Conservation (phyloP, 2,888 invertebrate species). For the Drosophila formosana region DNA sequence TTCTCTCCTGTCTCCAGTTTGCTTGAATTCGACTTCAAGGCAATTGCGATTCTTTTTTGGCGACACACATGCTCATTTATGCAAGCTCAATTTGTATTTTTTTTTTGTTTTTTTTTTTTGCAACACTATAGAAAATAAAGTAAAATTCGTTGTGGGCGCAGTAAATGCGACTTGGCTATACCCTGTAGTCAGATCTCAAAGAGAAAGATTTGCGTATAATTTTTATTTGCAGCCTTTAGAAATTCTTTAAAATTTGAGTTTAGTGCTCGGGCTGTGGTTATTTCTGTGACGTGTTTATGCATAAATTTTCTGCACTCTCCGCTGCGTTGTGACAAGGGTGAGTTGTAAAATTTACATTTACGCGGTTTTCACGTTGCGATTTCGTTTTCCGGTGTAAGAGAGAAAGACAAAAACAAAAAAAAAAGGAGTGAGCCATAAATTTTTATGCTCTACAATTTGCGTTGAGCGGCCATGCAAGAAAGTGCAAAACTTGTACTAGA, state of each 20-base stretch:
- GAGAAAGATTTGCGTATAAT: not conserved
- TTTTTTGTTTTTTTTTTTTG: not conserved
- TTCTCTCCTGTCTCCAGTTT: constrained; percentile 20
- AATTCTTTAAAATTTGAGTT: not conserved
- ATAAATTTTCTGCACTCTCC: constrained; percentile 21
- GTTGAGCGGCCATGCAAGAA: constrained; percentile 6
- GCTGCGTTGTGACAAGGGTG: constrained; percentile 17
- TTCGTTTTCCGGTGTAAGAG: constrained; percentile 17
- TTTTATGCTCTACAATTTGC: not conserved
- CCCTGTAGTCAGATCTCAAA: not conserved
- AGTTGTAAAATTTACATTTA: constrained; percentile 64
- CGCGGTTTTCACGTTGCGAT: constrained; percentile 39
- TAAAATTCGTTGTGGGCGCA: not conserved
- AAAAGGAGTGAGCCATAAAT: constrained; percentile 29
- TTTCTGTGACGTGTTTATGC: constrained; percentile 69
- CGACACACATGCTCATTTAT: constrained; percentile 19
- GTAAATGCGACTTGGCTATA: not conserved
- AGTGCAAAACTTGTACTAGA: constrained; percentile 16
- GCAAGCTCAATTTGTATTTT: constrained; percentile 10
- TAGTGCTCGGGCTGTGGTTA: constrained; percentile 48
- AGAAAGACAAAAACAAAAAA: not conserved
- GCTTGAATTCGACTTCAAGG: constrained; percentile 44
- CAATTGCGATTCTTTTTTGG: constrained; percentile 33
- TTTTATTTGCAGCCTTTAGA: constrained; percentile 7
- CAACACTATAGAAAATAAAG: constrained; percentile 1